Percentiles rank a stretch among this genome's conserved stretches.
Evolutionary conservation across 30 jellyfish, hydroid and myxozoan genomes (phyloP).

Genomic region (Aurelia sp.): DNA sequence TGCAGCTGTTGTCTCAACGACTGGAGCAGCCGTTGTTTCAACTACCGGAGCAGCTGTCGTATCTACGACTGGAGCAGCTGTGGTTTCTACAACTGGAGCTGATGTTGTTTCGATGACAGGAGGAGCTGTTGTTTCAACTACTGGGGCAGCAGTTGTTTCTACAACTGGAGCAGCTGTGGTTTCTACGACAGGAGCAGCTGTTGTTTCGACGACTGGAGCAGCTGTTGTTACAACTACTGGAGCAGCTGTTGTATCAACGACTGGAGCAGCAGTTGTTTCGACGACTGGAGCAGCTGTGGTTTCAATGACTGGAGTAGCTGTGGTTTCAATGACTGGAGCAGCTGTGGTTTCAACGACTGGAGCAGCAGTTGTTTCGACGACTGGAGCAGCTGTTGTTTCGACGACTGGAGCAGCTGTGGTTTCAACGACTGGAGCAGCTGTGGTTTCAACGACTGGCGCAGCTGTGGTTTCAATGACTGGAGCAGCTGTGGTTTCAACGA

Average conservation of each 20-base stretch:
- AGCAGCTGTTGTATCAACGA: slow-evolving; percentile 22
- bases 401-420: too few species aligned
- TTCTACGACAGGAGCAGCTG: slow-evolving; percentile 12
- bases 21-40: slow-evolving; percentile 33
- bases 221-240: slow-evolving; percentile 1
- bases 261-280: slow-evolving; percentile 53
- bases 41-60: slow-evolving; percentile 1
- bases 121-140: slow-evolving; percentile 21
- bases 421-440: slow-evolving; percentile 18
- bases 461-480: slow-evolving; percentile 16
- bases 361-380: slow-evolving; percentile 29
- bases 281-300: slow-evolving; percentile 23
- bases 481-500: slow-evolving; percentile 20
- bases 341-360: slow-evolving; percentile 13
- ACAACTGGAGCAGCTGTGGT: slow-evolving; percentile 34
- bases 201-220: not conserved
- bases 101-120: slow-evolving; percentile 10
- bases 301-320: slow-evolving; percentile 7
- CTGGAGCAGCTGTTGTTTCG: slow-evolving; percentile 8
- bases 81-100: slow-evolving; percentile 25
- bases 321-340: slow-evolving; percentile 18
- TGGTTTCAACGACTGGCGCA: slow-evolving; percentile 40
- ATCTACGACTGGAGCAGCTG: slow-evolving; percentile 1
- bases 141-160: slow-evolving; percentile 9
- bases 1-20: not conserved